Evolutionary conservation across 2,888 invertebrate genomes (phyloP), one percentile per base, ranked within the genome.

Genomic region (Schrankia costaestrigalis): DNA sequence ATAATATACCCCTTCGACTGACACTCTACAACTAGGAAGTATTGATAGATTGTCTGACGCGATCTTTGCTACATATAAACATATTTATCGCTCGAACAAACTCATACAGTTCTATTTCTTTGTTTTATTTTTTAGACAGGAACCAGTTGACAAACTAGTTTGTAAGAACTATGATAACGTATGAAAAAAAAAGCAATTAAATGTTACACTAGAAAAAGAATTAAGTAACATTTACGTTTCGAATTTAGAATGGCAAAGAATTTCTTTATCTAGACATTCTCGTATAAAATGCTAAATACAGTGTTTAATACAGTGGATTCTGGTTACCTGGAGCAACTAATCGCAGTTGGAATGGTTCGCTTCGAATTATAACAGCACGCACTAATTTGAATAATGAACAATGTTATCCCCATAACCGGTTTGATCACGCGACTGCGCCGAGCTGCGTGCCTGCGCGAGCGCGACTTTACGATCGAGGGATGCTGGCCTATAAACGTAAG

Each of bases 311-410:
- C 24, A 41, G 40, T 36, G 35, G 35, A 49, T 46, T 49, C 49
- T 46, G 35, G 21, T 43, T 17, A 46, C 39, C 39, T 30, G 34
- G 37, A 49, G 43, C 48, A 50, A 46, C 69, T 72, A 71, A 73
- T 68, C 67, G 58, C 63, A 37, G 63, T 54, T 63, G 56, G 61
- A 74, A 69, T 58, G 66, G 71, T 66, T 66, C 65, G 71, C 56
- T 63, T 75, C 72, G 71, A 79, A 78, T 78, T 77, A 78, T 77
- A 80, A 72, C 78, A 80, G 70, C 79, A 76, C 74, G 78, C 73
- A 78, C 76, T 81, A 81, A 84, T 83, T 83, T 83, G 77, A 83
- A 84, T 84, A 83, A 83, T 81, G 83, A 78, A 83, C 78, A 78
- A 78, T 80, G 80, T 81, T 77, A 74, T 72, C 73, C 65, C 54